phyloP scores from a whole-genome alignment of 2,797 vertebrate species.

The Octomys mimax region DNA sequence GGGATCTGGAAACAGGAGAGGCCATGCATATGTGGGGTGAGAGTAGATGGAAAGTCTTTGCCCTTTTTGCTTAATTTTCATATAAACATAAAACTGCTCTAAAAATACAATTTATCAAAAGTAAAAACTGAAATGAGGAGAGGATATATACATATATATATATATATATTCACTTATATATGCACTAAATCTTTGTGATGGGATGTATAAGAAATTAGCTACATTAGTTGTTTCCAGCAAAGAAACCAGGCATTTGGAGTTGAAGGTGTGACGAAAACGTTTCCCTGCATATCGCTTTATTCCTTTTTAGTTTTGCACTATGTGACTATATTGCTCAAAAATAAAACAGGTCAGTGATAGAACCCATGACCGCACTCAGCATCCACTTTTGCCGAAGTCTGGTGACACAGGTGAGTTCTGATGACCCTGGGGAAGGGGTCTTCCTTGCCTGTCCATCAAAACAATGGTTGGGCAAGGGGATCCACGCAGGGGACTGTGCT shows the following conservation, averaged over 20 bases:
- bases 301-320: neutral
- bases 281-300: neutral
- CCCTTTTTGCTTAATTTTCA: neutral
- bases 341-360: neutral
- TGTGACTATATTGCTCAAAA: neutral
- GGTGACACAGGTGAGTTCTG: neutral
- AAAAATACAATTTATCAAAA: neutral
- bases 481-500: too few relatives aligned
- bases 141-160: neutral
- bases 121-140: neutral
- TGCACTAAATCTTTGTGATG: neutral
- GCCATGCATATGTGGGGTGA: accelerated
- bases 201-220: neutral
- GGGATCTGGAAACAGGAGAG: neutral
- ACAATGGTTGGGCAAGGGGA: neutral
- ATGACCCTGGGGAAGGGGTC: neutral
- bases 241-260: neutral
- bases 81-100: neutral
- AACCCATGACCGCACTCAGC: neutral
- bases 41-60: neutral
- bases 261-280: neutral
- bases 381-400: neutral
- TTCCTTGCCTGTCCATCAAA: neutral
- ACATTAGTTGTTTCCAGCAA: neutral
- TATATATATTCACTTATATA: neutral